Evolutionary conservation across 1,140 invertebrate species (phyloP).

Genomic region (Caenorhabditis remanei): DNA sequence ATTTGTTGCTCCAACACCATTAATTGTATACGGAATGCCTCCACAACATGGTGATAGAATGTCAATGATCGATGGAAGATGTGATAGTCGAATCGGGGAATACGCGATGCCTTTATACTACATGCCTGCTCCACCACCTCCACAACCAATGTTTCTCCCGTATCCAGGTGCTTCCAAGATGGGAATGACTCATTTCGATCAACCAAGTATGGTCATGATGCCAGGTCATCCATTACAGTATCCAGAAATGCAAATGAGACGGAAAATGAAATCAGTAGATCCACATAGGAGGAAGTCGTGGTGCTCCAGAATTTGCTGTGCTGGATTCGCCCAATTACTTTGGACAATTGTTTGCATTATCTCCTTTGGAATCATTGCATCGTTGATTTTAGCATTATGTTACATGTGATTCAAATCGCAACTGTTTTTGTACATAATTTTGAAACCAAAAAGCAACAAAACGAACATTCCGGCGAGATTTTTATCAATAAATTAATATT

Average conservation of each 20-base stretch:
- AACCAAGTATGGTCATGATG: slow-evolving; percentile 48
- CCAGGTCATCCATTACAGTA: slow-evolving; percentile 32
- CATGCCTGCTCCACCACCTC: slow-evolving; percentile 37
- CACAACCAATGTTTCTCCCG: slow-evolving; percentile 43
- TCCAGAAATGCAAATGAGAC: slow-evolving; percentile 20
- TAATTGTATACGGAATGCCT: slow-evolving; percentile 40
- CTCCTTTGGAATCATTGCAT: slow-evolving; percentile 24
- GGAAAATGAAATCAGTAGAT: slow-evolving; percentile 32
- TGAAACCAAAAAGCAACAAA: slow-evolving; percentile 43
- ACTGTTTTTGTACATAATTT: slow-evolving; percentile 9
- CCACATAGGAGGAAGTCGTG: slow-evolving; percentile 11
- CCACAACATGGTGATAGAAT: slow-evolving; percentile 37
- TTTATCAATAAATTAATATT: neutral
- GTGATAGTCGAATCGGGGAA: slow-evolving; percentile 42
- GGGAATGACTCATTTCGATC: slow-evolving; percentile 37
- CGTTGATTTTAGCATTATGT: slow-evolving; percentile 46
- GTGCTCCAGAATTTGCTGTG: slow-evolving; percentile 39
- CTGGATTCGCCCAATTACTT: slow-evolving; percentile 41
- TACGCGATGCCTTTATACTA: slow-evolving; percentile 40
- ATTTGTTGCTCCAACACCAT: slow-evolving; percentile 24
- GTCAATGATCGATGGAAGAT: slow-evolving; percentile 38
- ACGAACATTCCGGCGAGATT: slow-evolving; percentile 40
- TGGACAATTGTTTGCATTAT: slow-evolving; percentile 53
- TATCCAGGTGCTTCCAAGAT: slow-evolving; percentile 37
- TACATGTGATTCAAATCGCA: neutral